Evolutionary conservation across 92 coral and sea anemone genomes (phyloP).

Genomic region (Zoanthus gigantus): DNA sequence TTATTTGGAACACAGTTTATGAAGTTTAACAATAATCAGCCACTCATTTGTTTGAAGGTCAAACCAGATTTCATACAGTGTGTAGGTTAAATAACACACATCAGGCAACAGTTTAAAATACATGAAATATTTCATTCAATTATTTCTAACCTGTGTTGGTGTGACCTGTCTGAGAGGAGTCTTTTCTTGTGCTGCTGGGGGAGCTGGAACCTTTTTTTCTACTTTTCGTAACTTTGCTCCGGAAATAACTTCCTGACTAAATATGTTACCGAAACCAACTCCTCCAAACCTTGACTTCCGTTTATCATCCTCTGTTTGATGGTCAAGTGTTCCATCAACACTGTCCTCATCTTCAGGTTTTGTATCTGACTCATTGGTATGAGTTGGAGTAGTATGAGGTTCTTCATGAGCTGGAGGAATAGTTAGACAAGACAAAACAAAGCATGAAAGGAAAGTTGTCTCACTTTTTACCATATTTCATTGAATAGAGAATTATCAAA

Average conservation of each 20-base stretch:
- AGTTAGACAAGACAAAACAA: neutral
- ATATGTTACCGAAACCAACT: slow-evolving; percentile 87
- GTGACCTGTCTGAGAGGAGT: neutral
- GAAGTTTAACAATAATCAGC: too few relatives aligned
- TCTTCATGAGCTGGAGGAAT: neutral
- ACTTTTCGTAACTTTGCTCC: slow-evolving; percentile 79
- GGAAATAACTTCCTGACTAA: slow-evolving; percentile 77
- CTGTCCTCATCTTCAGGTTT: slow-evolving; percentile 39
- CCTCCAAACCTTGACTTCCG: slow-evolving; percentile 75
- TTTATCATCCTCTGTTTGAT: slow-evolving; percentile 59
- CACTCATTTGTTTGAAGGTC: too few relatives aligned
- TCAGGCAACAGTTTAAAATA: too few relatives aligned
- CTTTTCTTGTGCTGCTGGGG: slow-evolving; percentile 22
- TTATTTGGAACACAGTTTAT: too few relatives aligned
- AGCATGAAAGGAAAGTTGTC: too few relatives aligned
- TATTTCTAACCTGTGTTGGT: slow-evolving; percentile 8
- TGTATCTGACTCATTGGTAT: slow-evolving; percentile 2
- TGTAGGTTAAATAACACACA: too few relatives aligned
- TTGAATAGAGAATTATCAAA: too few relatives aligned
- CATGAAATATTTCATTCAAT: too few relatives aligned
- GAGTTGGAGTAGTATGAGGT: neutral
- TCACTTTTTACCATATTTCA: too few relatives aligned
- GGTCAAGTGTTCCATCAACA: slow-evolving; percentile 42
- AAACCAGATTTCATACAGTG: too few relatives aligned
- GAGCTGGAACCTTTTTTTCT: slow-evolving; percentile 37